phyloP scores from a whole-genome alignment of 2,797 vertebrate genomes.

The Pachyuromys duprasi region DNA sequence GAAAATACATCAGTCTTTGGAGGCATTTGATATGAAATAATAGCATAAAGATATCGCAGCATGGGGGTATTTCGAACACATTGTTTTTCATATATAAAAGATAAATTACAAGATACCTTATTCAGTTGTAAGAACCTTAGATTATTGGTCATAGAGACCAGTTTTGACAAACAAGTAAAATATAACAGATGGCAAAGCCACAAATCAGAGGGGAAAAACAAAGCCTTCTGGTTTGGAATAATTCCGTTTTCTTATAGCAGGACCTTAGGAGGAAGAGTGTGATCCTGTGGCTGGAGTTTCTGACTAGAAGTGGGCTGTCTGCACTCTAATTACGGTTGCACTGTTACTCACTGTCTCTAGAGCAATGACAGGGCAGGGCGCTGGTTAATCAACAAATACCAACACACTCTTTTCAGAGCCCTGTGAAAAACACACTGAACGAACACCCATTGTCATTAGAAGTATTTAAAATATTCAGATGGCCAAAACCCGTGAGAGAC shows the following conservation, averaged over 20 bases:
- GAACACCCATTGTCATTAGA: slow-evolving; percentile 57
- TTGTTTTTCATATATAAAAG: slow-evolving; percentile 37
- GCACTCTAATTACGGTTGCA: slow-evolving; percentile 61
- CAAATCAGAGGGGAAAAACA: slow-evolving; percentile 68
- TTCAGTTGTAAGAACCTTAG: slow-evolving; percentile 61
- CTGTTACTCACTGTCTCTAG: slow-evolving; percentile 58
- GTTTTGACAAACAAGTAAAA: slow-evolving; percentile 69
- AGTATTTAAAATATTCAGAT: slow-evolving; percentile 67
- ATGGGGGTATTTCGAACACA: neutral
- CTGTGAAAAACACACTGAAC: slow-evolving; percentile 24
- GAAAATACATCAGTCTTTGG: neutral
- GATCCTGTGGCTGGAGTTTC: slow-evolving; percentile 64
- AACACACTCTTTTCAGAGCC: slow-evolving; percentile 55
- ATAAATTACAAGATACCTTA: slow-evolving; percentile 9
- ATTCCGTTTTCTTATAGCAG: slow-evolving; percentile 54
- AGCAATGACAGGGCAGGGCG: slow-evolving; percentile 46
- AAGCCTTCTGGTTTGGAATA: slow-evolving; percentile 70
- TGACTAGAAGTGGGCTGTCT: slow-evolving; percentile 54
- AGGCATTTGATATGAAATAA: neutral
- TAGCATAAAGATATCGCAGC: slow-evolving; percentile 13
- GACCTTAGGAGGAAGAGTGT: slow-evolving; percentile 70
- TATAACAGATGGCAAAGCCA: slow-evolving; percentile 80
- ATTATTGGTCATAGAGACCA: slow-evolving; percentile 71
- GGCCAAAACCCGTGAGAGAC: neutral
- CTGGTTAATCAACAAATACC: slow-evolving; percentile 76